These are phyloP conservation scores for Oryzias woworae DNA, from an alignment of 2,113 vertebrate genomes.

Conservation along the genomic window DNA sequence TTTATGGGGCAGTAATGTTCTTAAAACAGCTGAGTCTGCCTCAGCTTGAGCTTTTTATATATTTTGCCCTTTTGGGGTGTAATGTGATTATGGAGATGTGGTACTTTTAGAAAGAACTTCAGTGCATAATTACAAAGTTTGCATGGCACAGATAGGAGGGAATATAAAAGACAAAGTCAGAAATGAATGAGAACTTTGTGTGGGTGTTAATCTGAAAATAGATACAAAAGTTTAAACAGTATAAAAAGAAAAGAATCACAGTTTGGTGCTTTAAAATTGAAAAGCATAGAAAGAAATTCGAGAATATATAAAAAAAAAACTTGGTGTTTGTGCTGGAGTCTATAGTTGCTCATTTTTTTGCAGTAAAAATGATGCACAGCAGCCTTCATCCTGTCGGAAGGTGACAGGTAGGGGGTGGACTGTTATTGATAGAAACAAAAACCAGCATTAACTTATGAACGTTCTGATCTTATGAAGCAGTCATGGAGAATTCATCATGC, in stretches of 20 bases:
- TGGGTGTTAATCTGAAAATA: conserved; percentile 16
- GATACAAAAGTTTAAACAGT: background rate
- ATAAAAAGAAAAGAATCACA: background rate
- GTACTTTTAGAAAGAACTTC: conserved; percentile 30
- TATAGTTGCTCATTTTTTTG: background rate
- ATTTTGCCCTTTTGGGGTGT: conserved; percentile 3
- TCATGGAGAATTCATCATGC: conserved; percentile 36
- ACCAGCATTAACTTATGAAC: conserved; percentile 56
- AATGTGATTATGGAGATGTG: conserved; percentile 25
- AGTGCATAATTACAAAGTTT: conserved; percentile 21
- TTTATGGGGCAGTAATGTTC: conserved; percentile 6
- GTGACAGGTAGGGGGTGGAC: conserved; percentile 33
- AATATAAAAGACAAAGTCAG: background rate
- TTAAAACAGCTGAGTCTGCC: conserved; percentile 43
- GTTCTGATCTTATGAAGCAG: conserved; percentile 40
- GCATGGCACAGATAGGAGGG: background rate
- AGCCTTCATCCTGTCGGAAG: conserved; percentile 18
- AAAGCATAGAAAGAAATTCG: background rate
- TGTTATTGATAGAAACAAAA: conserved; percentile 39
- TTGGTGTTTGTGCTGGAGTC: background rate
- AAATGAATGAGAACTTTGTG: background rate
- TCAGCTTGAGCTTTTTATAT: conserved; percentile 57
- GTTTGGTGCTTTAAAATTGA: background rate
- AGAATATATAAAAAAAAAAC: background rate
- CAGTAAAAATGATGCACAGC: background rate